Evolutionary conservation across 2,113 vertebrate genomes (phyloP).

Genomic region (Xenopus laevis): DNA sequence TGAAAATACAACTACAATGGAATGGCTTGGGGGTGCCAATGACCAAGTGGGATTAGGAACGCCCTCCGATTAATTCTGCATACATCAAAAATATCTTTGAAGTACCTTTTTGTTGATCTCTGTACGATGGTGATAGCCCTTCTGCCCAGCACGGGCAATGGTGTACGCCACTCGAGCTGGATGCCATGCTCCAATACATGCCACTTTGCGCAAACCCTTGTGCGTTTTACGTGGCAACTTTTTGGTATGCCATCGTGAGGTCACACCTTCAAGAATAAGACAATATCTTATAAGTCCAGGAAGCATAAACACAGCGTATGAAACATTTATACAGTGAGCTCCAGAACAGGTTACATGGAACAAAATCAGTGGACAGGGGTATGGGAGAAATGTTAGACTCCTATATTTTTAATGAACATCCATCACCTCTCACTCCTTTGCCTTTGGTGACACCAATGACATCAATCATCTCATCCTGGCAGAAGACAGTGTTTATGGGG

Average conservation of each 20-base stretch:
- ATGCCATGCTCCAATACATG: constrained; percentile 78
- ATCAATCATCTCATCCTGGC: constrained; percentile 71
- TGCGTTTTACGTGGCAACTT: constrained; percentile 77
- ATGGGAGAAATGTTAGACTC: too few species aligned
- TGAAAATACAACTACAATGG: too few species aligned
- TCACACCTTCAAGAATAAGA: constrained; percentile 62
- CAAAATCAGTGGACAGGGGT: too few species aligned
- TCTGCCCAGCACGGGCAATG: constrained; percentile 74
- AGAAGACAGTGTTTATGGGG: constrained; percentile 63
- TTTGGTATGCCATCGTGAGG: constrained; percentile 74
- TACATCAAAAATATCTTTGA: too few species aligned
- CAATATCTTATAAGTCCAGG: too few species aligned
- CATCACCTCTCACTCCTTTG: constrained; percentile 71
- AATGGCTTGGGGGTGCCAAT: too few species aligned
- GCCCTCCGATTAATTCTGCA: too few species aligned
- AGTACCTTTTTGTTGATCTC: constrained; percentile 77
- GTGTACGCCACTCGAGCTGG: constrained; percentile 72
- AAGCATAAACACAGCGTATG: too few species aligned
- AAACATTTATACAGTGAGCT: too few species aligned
- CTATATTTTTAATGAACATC: too few species aligned
- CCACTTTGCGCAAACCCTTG: constrained; percentile 74
- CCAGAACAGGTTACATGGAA: too few species aligned
- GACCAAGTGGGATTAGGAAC: too few species aligned
- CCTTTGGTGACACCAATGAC: constrained; percentile 76
- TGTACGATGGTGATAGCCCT: constrained; percentile 76